Base-by-base conservation (phyloP, 2,113 vertebrate genomes). In the Pluvialis apricaria region DNA sequence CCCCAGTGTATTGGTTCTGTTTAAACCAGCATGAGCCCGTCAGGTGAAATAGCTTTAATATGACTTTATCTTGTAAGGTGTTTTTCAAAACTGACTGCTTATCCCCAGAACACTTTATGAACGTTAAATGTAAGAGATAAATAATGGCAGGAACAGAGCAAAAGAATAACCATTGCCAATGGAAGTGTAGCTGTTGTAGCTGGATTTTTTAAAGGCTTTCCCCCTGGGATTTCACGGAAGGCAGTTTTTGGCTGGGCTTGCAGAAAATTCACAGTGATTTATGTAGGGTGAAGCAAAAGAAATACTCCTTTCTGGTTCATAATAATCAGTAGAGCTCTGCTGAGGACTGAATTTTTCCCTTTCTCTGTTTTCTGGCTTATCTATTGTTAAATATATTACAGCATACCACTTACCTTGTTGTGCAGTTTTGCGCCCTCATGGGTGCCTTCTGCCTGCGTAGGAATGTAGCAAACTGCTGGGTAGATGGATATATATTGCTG, bases 1-100 rank as follows among this genome's bases (percentile, higher is more conserved):
- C 93, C n/a, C 83, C 32, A 12, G 65, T 64, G 92, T 79, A 60
- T 72, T 72, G 49, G 62, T 76, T 95, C 72, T 91, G 45, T 91
- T 90, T n/a, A 82, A 95, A 72, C 64, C 78, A 95, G 86, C 36
- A 36, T 58, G n/a, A 97, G 91, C 95, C 86, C 61, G 84, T 95
- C 91, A 83, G 70, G 94, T 82, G 76, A 90, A 96, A 95, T 84
- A 86, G 90, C 89, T 94, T 95, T 88, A 88, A 81, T 92, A 76
- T 82, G 84, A 64, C 91, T 97, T 94, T 95, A 90, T 96, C 95
- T 94, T 91, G 86, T 88, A 93, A 88, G 84, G 84, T 94, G 95
- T 95, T 97, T 95, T 94, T 97, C 94, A 94, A 95, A 97, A 91
- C 71, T 91, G 92, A 86, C 91, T 95, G 81, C 84, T 92, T 91